Conservation (phyloP, 2,113 vertebrate genomes). For the Scolopax mira region DNA sequence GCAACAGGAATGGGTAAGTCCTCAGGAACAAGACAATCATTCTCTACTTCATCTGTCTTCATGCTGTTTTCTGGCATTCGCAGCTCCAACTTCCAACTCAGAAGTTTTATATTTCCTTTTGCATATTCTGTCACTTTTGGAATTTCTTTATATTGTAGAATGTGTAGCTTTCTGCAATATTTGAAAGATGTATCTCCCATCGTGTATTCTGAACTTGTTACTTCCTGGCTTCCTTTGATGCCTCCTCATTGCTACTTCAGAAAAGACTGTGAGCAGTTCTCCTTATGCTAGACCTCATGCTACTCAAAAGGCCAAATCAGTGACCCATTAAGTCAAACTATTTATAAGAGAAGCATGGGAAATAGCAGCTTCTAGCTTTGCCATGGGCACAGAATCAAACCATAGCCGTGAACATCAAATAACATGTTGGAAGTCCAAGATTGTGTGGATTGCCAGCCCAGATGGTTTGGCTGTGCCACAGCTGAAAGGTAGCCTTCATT, state of each 20-base stretch:
- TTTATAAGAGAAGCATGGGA: not conserved
- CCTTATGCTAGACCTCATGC: not conserved
- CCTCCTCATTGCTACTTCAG: not conserved
- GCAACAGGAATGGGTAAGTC: not conserved
- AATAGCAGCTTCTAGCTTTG: not conserved
- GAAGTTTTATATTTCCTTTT: not conserved
- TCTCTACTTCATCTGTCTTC: not conserved
- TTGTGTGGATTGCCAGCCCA: not conserved
- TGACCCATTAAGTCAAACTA: not conserved
- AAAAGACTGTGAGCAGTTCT: not conserved
- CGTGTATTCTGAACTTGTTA: not conserved
- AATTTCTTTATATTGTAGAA: not conserved
- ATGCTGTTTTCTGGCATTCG: not conserved
- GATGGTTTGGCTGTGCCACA: fast-evolving
- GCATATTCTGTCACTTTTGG: not conserved
- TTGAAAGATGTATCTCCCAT: not conserved
- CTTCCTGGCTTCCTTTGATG: not conserved
- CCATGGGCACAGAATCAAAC: not conserved
- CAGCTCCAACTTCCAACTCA: not conserved
- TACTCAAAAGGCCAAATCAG: not conserved
- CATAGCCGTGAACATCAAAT: not conserved
- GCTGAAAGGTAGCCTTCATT: not conserved
- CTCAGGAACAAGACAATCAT: not conserved
- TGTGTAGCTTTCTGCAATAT: not conserved
- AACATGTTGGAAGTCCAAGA: not conserved